Evolutionary conservation across 2,888 invertebrate genomes (phyloP).

Genomic region (Lysandra coridon): DNA sequence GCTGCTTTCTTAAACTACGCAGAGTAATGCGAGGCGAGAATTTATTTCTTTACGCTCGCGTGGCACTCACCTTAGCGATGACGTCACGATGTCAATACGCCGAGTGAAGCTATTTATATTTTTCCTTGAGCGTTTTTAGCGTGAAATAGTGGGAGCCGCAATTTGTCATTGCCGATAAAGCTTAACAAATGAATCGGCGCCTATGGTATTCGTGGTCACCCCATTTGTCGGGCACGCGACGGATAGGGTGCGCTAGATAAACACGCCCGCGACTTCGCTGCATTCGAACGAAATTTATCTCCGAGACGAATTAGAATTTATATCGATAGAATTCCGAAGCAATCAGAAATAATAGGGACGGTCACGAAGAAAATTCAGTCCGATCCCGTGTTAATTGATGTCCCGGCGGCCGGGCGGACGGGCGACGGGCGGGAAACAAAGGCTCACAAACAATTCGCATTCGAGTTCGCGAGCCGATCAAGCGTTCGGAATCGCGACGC

Average conservation of each 20-base stretch:
- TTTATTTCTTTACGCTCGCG: conserved; percentile 2
- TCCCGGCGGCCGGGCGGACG: conserved; percentile 61
- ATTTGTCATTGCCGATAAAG: conserved; percentile 73
- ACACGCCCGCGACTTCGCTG: conserved; percentile 58
- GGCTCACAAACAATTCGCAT: conserved; percentile 80
- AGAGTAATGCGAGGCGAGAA: background rate
- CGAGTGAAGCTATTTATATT: conserved; percentile 26
- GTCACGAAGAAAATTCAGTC: conserved; percentile 71
- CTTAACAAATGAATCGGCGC: conserved; percentile 72
- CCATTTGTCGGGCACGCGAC: conserved; percentile 67
- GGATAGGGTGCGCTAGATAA: conserved; percentile 57
- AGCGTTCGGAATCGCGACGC: conserved; percentile 78
- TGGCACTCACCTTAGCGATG: conserved; percentile 15
- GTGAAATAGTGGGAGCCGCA: conserved; percentile 61
- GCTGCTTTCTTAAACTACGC: conserved; percentile 1
- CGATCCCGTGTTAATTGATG: conserved; percentile 53
- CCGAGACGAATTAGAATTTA: conserved; percentile 37
- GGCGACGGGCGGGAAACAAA: conserved; percentile 67
- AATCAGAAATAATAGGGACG: conserved; percentile 63
- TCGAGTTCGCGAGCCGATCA: conserved; percentile 77
- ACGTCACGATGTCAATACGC: conserved; percentile 23
- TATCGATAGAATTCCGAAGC: conserved; percentile 59
- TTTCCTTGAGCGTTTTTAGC: conserved; percentile 30
- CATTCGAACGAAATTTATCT: conserved; percentile 51
- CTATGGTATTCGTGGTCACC: conserved; percentile 60